A percentile compares a stretch with the other conserved stretches of the same genome.
These are phyloP conservation scores for Mesochorus sp. DNA, from an alignment of 2,888 invertebrate species.

Conservation along the genomic window DNA sequence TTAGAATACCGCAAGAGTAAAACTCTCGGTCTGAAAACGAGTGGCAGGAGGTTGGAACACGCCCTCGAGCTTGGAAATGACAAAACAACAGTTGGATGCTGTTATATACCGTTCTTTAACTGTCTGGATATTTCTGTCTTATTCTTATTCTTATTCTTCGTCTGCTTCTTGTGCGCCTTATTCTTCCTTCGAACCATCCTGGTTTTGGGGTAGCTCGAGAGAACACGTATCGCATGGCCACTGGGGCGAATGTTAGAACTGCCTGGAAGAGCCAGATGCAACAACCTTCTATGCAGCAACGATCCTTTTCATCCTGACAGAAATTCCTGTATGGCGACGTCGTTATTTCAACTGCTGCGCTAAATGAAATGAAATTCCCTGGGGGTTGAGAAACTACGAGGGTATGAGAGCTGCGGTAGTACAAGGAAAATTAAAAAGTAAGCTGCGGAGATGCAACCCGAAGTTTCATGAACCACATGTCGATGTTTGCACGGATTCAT, in stretches of 20 bases:
- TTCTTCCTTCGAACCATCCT: not conserved
- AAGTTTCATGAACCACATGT: too few relatives aligned
- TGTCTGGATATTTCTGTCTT: constrained; percentile 7
- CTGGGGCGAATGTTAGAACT: too few relatives aligned
- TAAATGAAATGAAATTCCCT: constrained; percentile 47
- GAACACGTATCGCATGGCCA: not conserved
- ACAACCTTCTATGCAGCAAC: constrained; percentile 21
- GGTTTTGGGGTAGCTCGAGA: not conserved
- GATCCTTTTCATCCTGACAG: not conserved
- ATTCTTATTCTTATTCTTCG: not conserved
- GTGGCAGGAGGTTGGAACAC: not conserved
- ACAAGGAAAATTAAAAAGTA: constrained; percentile 22
- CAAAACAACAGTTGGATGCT: constrained; percentile 16
- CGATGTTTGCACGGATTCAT: too few relatives aligned
- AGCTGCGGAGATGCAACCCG: too few relatives aligned
- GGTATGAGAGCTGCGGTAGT: not conserved
- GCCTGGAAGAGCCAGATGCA: constrained; percentile 23
- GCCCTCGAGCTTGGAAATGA: constrained; percentile 23
- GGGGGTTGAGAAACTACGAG: not conserved
- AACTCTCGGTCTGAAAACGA: constrained; percentile 16
- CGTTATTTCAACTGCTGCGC: constrained; percentile 42
- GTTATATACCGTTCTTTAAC: constrained; percentile 26
- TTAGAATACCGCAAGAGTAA: constrained; percentile 33
- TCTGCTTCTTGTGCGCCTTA: not conserved
- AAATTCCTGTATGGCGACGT: constrained; percentile 30